phyloP scores from a whole-genome alignment of 2,113 vertebrate species.

The Petrocephalus microphthalmus region DNA sequence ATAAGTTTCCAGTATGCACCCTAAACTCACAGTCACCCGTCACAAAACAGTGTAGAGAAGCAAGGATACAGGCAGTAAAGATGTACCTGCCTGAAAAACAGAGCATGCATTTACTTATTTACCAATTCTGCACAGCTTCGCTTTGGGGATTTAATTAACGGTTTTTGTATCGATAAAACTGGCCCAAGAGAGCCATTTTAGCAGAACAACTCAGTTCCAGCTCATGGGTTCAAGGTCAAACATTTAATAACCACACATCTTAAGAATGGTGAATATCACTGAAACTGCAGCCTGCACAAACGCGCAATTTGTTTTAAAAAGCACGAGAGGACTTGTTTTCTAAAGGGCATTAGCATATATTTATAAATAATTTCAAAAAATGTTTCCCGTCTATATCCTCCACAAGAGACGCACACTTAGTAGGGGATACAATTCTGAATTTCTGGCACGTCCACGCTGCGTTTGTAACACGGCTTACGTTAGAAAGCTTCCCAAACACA shows the following conservation, averaged over 20 bases:
- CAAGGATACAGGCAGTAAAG: background rate
- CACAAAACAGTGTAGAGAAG: background rate
- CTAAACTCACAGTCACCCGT: background rate
- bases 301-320: background rate
- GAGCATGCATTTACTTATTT: background rate
- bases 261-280: background rate
- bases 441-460: background rate
- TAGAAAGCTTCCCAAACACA: background rate
- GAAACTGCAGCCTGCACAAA: background rate
- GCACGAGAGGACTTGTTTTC: background rate
- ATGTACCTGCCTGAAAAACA: background rate
- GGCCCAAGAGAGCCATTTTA: background rate
- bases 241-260: background rate
- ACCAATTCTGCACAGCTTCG: background rate
- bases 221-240: slow-evolving; percentile 11
- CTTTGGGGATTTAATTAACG: background rate
- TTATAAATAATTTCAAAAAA: background rate
- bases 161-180: background rate
- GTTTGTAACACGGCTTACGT: background rate
- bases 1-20: background rate
- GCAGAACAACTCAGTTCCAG: background rate
- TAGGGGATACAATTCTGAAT: background rate
- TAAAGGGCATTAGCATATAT: background rate
- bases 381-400: background rate
- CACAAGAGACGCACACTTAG: background rate